Evolutionary conservation across 2,888 invertebrate genomes (phyloP), one percentile per base, ranked within the genome.

Genomic region (Tanaodytes sp.): DNA sequence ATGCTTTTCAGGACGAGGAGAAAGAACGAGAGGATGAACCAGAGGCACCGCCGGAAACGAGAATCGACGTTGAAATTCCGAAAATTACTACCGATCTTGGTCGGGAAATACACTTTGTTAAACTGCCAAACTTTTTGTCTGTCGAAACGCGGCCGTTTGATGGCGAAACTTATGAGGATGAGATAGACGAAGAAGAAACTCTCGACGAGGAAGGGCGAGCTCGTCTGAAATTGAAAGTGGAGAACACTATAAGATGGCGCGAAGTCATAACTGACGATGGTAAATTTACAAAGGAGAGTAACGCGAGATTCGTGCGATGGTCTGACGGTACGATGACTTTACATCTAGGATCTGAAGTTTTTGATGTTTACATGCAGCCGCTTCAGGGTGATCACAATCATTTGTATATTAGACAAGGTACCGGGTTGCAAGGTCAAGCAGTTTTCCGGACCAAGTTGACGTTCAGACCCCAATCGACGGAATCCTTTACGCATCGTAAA

Each of bases 401-500:
- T 83, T 87, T 99, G 73, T 99, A 97, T 86, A 96, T 98, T 68
- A 91, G 98, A 0, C 98, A 98, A 89, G 98, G 98, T 36, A 97
- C 97, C 0, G 98, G 98, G 88, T 88, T 98, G 1, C 97, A 98
- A 81, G 98, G 98, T 0, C 98, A 98, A 85, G 95, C 97, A 0
- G 96, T 99, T 23, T 98, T 99, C 87, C 90, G 95, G 36, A 97
- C 97, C 0, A 98, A 98, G 85, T 87, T 99, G 0, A 95, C 96
- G 1, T 99, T 99, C 91, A 89, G 98, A 39, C 99, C 99, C 0
- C 97, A 98, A 84, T 98, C 98, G 0, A 99, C 98, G 0, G 98
- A 99, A 83, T 98, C 98, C 16, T 97, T 98, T 86, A 99, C 99
- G 0, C 98, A 99, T 85, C 91, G 97, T 75, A 99, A 99, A 89